A percentile compares a stretch with the other conserved stretches of the same genome.
Evolutionary conservation across 1,140 invertebrate species (phyloP).

Genomic region (Cydia fagiglandana): DNA sequence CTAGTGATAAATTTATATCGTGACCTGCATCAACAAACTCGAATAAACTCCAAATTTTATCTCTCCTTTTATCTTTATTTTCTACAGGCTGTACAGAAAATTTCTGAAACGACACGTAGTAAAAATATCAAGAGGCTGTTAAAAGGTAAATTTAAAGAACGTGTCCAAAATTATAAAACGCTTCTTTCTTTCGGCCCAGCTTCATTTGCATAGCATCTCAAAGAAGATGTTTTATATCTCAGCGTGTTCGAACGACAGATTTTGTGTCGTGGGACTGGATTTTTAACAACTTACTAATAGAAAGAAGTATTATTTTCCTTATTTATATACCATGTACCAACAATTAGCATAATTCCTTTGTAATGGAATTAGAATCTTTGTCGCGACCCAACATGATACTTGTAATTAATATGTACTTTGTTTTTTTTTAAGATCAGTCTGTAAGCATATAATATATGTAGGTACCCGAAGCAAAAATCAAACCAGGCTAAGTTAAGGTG

Average conservation of each 20-base stretch:
- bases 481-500: too few species aligned
- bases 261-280: slow-evolving; percentile 7
- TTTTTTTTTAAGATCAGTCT: too few species aligned
- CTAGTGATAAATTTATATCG: slow-evolving; percentile 63
- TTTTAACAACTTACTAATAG: background rate
- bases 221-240: slow-evolving; percentile 34
- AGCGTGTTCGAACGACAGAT: slow-evolving; percentile 25
- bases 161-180: slow-evolving; percentile 47
- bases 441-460: too few species aligned
- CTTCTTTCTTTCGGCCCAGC: slow-evolving; percentile 36
- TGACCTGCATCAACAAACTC: slow-evolving; percentile 62
- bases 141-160: slow-evolving; percentile 67
- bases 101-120: slow-evolving; percentile 61
- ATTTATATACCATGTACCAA: too few species aligned
- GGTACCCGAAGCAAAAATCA: too few species aligned
- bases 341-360: too few species aligned
- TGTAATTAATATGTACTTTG: too few species aligned
- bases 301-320: too few species aligned
- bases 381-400: too few species aligned
- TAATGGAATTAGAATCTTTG: too few species aligned
- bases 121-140: slow-evolving; percentile 69
- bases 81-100: slow-evolving; percentile 49
- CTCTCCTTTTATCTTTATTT: slow-evolving; percentile 58
- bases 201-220: slow-evolving; percentile 46
- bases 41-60: slow-evolving; percentile 59